Evolutionary conservation across 2,797 vertebrate species (phyloP).

Genomic region (Etheostoma nigrum): DNA sequence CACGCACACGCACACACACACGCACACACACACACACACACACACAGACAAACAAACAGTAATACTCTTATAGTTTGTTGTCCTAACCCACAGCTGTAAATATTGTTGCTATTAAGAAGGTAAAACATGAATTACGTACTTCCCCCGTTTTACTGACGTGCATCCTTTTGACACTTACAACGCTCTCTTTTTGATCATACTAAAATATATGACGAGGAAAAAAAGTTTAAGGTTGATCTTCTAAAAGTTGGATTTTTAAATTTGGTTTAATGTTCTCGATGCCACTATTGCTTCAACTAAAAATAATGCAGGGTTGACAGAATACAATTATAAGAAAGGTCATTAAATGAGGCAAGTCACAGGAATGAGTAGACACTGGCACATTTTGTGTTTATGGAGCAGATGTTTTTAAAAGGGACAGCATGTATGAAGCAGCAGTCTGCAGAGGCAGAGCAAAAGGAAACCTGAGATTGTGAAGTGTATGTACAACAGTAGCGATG

Average conservation of each 20-base stretch:
- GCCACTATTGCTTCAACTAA: background rate
- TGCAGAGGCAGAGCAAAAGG: slow-evolving; percentile 68
- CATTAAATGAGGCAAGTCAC: slow-evolving; percentile 27
- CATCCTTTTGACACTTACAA: background rate
- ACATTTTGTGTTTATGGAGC: slow-evolving; percentile 57
- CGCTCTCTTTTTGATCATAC: no score
- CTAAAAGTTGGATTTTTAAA: background rate
- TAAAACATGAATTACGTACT: background rate
- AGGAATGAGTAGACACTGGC: slow-evolving; percentile 33
- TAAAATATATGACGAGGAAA: slow-evolving; percentile 2
- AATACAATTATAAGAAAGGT: slow-evolving; percentile 27
- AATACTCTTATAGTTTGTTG: background rate
- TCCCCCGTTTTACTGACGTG: background rate
- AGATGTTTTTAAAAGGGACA: slow-evolving; percentile 49
- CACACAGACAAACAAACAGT: no score
- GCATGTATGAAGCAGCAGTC: slow-evolving; percentile 53
- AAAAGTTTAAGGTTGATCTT: background rate
- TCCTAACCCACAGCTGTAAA: slow-evolving; percentile 3
- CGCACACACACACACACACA: background rate
- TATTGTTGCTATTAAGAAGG: background rate
- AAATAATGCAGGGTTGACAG: background rate
- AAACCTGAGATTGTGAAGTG: slow-evolving; percentile 65
- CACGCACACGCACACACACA: background rate
- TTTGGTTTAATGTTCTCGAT: background rate
- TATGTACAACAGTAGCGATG: slow-evolving; percentile 56